Percentiles rank a stretch among this genome's conserved stretches.
phyloP scores from a whole-genome alignment of 2,113 vertebrate genomes.

The Nipponia nippon region DNA sequence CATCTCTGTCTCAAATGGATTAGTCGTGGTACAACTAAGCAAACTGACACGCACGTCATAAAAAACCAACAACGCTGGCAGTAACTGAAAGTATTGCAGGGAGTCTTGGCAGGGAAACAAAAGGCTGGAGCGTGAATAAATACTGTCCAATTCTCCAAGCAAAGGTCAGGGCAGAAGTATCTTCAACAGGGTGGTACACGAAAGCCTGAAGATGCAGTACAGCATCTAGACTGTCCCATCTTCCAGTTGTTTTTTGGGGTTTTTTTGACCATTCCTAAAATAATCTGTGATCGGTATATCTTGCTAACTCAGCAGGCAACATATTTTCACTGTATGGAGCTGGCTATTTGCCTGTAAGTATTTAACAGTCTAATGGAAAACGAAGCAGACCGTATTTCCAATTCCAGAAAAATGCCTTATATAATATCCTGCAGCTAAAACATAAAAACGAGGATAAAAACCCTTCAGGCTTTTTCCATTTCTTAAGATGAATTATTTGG shows the following conservation, averaged over 20 bases:
- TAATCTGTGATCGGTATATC: neutral
- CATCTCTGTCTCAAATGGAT: neutral
- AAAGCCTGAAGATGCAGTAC: neutral
- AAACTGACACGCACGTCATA: neutral
- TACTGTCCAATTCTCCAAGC: neutral
- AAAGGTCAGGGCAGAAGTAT: neutral
- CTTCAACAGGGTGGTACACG: neutral
- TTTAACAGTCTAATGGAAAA: neutral
- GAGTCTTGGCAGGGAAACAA: neutral
- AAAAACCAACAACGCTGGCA: neutral
- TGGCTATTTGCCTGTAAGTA: neutral
- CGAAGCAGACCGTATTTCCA: neutral
- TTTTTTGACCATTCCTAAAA: neutral
- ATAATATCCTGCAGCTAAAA: neutral
- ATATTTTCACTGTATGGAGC: neutral
- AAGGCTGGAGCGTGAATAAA: neutral
- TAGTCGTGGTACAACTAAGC: neutral
- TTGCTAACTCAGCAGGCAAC: neutral
- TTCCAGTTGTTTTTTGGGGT: neutral
- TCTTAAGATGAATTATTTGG: neutral
- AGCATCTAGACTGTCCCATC: neutral
- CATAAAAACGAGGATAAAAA: neutral
- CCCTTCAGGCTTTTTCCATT: neutral
- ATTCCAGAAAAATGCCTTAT: neutral
- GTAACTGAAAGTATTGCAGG: neutral